Evolutionary conservation across 2,797 vertebrate genomes (phyloP), one percentile per base, ranked within the genome.

Genomic region (Gouania willdenowi): DNA sequence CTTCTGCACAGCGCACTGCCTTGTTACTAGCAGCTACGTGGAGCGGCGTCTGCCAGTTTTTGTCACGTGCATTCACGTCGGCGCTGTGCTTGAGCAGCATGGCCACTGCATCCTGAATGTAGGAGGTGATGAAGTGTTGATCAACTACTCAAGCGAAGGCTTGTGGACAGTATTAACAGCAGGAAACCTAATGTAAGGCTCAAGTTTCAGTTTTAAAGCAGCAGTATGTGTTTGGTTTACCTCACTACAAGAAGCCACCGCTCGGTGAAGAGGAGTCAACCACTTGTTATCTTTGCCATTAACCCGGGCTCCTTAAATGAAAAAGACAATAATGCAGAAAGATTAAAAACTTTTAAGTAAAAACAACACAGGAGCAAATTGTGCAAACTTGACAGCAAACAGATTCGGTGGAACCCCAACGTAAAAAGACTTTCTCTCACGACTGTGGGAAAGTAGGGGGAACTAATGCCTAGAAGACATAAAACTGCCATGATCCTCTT

Each of bases 271-370:
- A 87, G 96, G 96, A 86, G 94, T 98, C 85, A 97, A 88, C 96
- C 95, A 97, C 88, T 97, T 96, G 90, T 91, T 95, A 85, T 98
- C 96, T 97, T 98, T 98, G 93, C 96, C 94, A 91, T 98, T 98
- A 88, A 98, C 96, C 92, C 94, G 88, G 84, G 93, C 95, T 88
- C 96, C 95, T 98, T 20, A 25, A 30, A 27, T 8, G 35, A 50
- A 14, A 38, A 39, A 23, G 75, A 43, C 43, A 70, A 60, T 44
- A 4, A 11, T 37, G 26, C 26, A 22, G 40, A 3, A 30, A 16
- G 27, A 7, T 41, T 9, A 2, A 48, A 20, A 19, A 5, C 20
- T 1, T 19, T 20, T 6, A 20, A 6, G n/a, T 1, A 12, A 37
- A 9, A 38, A 24, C 29, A 39, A 8, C 37, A 46, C 19, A 31